A percentile compares a stretch with the other conserved stretches of the same genome.
Conservation (phyloP, 1,140 invertebrate species). For the Lepeophtheirus salmonis region DNA sequence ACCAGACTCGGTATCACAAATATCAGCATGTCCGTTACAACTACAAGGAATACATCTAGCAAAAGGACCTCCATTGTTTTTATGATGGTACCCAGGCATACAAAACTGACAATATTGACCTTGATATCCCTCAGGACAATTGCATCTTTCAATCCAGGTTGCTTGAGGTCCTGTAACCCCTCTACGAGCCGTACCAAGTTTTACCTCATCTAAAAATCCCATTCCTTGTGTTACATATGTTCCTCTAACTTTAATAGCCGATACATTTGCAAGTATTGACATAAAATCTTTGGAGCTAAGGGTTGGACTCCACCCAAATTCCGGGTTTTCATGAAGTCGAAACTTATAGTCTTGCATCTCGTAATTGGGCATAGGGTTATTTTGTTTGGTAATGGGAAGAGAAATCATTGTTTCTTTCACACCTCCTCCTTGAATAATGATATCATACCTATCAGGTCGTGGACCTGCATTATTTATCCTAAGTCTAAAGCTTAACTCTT, state of each 20-base stretch:
- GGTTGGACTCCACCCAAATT: slow-evolving; percentile 77
- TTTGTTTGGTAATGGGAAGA: slow-evolving; percentile 74
- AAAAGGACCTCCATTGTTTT: slow-evolving; percentile 71
- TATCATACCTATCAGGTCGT: slow-evolving; percentile 50
- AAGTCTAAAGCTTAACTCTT: slow-evolving; percentile 72
- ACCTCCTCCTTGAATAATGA: slow-evolving; percentile 68
- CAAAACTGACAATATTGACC: slow-evolving; percentile 95
- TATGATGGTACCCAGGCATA: slow-evolving; percentile 73
- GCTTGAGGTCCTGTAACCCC: slow-evolving; percentile 57
- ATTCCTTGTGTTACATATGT: slow-evolving; percentile 52
- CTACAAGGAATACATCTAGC: slow-evolving; percentile 83
- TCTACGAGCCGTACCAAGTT: slow-evolving; percentile 59
- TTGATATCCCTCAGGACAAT: slow-evolving; percentile 70
- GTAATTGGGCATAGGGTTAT: slow-evolving; percentile 55
- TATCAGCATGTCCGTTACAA: slow-evolving; percentile 84
- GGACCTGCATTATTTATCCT: slow-evolving; percentile 52
- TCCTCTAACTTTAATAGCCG: slow-evolving; percentile 76
- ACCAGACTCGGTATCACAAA: slow-evolving; percentile 86
- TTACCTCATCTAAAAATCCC: slow-evolving; percentile 71
- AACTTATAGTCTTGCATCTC: slow-evolving; percentile 53
- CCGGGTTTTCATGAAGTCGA: slow-evolving; percentile 66
- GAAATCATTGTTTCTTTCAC: slow-evolving; percentile 41
- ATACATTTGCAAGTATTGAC: slow-evolving; percentile 73
- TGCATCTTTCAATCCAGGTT: slow-evolving; percentile 82
- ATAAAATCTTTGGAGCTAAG: slow-evolving; percentile 69